These are phyloP conservation scores for Philopedon plagiatum DNA, from an alignment of 2,888 invertebrate genomes.

Conservation along the genomic window DNA sequence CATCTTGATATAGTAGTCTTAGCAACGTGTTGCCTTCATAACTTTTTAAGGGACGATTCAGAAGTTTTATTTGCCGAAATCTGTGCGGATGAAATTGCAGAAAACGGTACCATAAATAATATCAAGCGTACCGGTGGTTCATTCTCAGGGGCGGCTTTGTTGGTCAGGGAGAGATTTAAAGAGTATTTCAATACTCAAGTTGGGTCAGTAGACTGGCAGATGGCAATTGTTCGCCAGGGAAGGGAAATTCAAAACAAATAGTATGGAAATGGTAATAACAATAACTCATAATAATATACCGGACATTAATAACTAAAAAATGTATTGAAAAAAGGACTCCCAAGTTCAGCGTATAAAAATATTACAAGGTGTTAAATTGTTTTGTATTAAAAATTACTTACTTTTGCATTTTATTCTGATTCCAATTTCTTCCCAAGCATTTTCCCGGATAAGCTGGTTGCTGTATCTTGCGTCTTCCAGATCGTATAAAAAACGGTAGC, in stretches of 20 bases:
- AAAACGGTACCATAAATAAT: neutral
- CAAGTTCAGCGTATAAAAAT: no score
- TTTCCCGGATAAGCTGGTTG: neutral
- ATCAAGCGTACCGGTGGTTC: neutral
- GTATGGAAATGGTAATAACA: neutral
- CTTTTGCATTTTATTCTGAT: neutral
- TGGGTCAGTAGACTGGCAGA: neutral
- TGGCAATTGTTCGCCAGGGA: slow-evolving; percentile 10
- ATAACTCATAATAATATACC: neutral
- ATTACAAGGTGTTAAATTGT: no score
- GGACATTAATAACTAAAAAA: no score
- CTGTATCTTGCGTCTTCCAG: neutral
- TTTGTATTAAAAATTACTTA: no score
- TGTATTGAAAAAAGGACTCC: no score
- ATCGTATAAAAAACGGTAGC: neutral
- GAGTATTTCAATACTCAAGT: slow-evolving; percentile 5
- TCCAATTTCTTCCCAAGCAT: neutral
- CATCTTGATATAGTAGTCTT: slow-evolving; percentile 29
- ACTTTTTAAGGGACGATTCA: slow-evolving; percentile 25
- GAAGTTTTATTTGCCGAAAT: slow-evolving; percentile 6
- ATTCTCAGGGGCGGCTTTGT: neutral
- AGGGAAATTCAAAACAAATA: neutral
- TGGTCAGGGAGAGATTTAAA: neutral
- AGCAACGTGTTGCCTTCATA: slow-evolving; percentile 31
- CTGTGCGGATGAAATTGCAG: neutral